These are phyloP conservation scores for Epizoanthus rinbou DNA, from an alignment of 92 coral and sea anemone species.

Conservation along the genomic window DNA sequence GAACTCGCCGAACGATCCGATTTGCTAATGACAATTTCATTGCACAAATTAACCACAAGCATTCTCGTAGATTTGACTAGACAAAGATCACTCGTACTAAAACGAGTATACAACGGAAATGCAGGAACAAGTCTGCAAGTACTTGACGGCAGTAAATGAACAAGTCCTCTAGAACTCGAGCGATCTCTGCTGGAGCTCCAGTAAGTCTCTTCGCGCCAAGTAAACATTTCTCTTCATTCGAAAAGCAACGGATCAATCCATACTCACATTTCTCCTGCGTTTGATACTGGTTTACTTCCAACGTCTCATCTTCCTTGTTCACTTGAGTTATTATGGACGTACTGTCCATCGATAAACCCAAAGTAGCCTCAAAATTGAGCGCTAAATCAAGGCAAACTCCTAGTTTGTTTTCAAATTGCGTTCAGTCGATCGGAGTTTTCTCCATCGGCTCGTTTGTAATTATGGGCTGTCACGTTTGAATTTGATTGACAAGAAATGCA, in stretches of 20 bases:
- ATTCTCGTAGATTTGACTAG: slow-evolving; percentile 23
- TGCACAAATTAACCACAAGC: slow-evolving; percentile 50
- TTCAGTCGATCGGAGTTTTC: slow-evolving; percentile 39
- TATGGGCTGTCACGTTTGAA: slow-evolving; percentile 84
- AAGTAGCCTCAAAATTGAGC: slow-evolving; percentile 24
- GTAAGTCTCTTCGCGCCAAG: slow-evolving; percentile 37
- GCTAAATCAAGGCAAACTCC: slow-evolving; percentile 24
- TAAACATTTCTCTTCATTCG: slow-evolving; percentile 28
- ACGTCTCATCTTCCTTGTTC: slow-evolving; percentile 89
- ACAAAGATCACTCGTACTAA: slow-evolving; percentile 15
- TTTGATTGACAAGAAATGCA: slow-evolving; percentile 83
- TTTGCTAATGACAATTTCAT: slow-evolving; percentile 53
- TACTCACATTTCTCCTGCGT: slow-evolving; percentile 83
- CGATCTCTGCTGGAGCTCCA: slow-evolving; percentile 24
- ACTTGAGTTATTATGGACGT: slow-evolving; percentile 99
- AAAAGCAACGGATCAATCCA: slow-evolving; percentile 56
- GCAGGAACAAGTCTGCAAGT: slow-evolving; percentile 36
- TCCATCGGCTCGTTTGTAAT: slow-evolving; percentile 50
- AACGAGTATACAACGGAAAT: slow-evolving; percentile 23
- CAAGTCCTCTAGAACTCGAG: neutral
- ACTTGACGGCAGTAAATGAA: slow-evolving; percentile 28
- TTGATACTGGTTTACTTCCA: slow-evolving; percentile 76
- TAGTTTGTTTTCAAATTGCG: slow-evolving; percentile 48
- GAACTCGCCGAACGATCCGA: slow-evolving; percentile 19
- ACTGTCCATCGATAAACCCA: slow-evolving; percentile 89